Evolutionary conservation across 2,113 vertebrate species (phyloP).

Genomic region (Garra rufa): DNA sequence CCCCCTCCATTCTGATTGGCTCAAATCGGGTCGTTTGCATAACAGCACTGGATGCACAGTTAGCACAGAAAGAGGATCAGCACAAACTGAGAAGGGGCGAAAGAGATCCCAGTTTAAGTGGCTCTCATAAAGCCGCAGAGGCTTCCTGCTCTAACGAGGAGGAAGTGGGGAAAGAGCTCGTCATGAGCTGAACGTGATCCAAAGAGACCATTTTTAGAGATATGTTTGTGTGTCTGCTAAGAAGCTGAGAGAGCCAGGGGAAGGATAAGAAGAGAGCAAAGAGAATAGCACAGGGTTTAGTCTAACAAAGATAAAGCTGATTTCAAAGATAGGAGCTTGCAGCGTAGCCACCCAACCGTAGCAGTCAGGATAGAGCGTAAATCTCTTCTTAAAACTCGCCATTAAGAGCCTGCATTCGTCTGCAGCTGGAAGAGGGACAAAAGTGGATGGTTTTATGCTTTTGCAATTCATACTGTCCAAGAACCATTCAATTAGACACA

Average conservation of each 20-base stretch:
- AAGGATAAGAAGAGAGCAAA: conserved; percentile 26
- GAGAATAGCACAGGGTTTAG: conserved; percentile 20
- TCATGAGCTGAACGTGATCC: conserved; percentile 42
- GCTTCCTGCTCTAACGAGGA: conserved; percentile 2
- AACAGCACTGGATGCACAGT: not conserved
- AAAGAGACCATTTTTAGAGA: conserved; percentile 38
- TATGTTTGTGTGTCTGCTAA: conserved; percentile 15
- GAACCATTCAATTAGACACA: not conserved
- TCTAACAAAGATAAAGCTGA: conserved; percentile 25
- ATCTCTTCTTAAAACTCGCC: conserved; percentile 24
- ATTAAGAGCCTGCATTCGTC: conserved; percentile 5
- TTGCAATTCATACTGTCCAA: not conserved
- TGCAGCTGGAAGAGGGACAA: not conserved
- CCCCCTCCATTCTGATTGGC: conserved; percentile 22
- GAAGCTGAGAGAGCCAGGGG: not conserved
- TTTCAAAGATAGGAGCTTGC: conserved; percentile 22
- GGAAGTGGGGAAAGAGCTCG: conserved; percentile 32
- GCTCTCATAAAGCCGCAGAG: conserved; percentile 43
- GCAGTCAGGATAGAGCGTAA: not conserved
- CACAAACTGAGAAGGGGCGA: not conserved
- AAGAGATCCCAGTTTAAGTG: conserved; percentile 25
- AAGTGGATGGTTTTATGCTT: not conserved
- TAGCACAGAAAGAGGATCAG: conserved; percentile 30
- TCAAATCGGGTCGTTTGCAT: not conserved
- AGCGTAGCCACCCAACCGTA: not conserved